Base-by-base conservation (phyloP, 2,888 invertebrate genomes). In the Synergus umbraculus region DNA sequence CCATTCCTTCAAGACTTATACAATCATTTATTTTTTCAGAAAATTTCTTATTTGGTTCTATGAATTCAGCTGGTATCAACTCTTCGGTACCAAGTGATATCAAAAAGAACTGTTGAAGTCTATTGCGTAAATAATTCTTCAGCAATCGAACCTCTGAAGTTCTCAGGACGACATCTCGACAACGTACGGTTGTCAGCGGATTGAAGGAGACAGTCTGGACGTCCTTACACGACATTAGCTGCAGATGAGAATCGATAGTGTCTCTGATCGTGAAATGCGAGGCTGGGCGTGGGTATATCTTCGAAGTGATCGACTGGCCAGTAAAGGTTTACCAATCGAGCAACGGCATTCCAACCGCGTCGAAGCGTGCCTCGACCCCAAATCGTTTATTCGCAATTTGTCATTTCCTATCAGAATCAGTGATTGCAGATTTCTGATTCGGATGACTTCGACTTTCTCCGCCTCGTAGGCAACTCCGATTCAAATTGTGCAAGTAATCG, bases 151-250 rank as follows among this genome's bases (percentile, higher is more conserved):
- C 49, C 29, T 37, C 73, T 54, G 18, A 37, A 49, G 54, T 37
- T n/a, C 37, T 41, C 54, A 54, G n/a, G 9, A 37, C 54, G 73
- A 81, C 81, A 79, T 85, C 83, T 78, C 85, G 83, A 86, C 84
- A 87, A 86, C 78, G 79, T 79, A 86, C 83, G 84, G 84, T 84
- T 86, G 88, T 88, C 88, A 84, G 87, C 88, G 85, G 86, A 87
- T 86, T 84, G 85, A 83, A 84, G 86, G 81, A 84, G 88, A 87
- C 87, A 86, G 86, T 54, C 78, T 77, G 84, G 85, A 87, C 87
- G 88, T 87, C 86, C 89, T 89, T 89, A 90, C 90, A 90, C 87
- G 90, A 89, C 88, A 90, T 90, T 90, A 90, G 89, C 87, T 86
- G 82, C 87, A 89, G 89, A 90, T 89, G 89, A 87, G 87, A 84